Evolutionary conservation across 2,888 invertebrate genomes (phyloP).

Genomic region (Hyposoter didymator): DNA sequence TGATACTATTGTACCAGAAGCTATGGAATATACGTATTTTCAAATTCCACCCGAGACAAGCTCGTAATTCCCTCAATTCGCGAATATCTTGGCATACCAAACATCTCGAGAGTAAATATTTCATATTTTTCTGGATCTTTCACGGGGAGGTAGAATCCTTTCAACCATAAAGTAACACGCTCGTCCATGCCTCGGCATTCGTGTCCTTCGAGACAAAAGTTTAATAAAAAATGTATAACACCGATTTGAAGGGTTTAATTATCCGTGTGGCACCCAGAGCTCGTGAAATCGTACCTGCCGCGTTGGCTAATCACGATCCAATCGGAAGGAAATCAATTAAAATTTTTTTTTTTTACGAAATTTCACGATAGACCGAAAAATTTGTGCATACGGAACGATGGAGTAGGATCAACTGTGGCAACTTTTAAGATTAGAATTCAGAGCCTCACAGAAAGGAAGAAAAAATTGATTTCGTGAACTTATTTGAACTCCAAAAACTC

Average conservation of each 20-base stretch:
- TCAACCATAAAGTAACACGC: slow-evolving; percentile 1
- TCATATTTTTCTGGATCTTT: slow-evolving; percentile 46
- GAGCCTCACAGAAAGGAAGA: too few species aligned
- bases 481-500: not conserved
- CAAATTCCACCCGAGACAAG: slow-evolving; percentile 41
- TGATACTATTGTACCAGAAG: slow-evolving; percentile 21
- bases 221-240: slow-evolving; percentile 37
- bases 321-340: not conserved
- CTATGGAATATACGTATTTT: slow-evolving; percentile 39
- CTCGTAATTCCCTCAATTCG: slow-evolving; percentile 60
- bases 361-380: not conserved
- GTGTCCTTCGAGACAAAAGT: slow-evolving; percentile 13
- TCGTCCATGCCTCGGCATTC: slow-evolving; percentile 1
- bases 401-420: too few species aligned
- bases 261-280: not conserved
- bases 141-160: not conserved
- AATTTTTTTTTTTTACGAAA: not conserved
- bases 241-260: not conserved
- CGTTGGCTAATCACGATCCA: not conserved
- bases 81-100: slow-evolving; percentile 63
- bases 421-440: too few species aligned
- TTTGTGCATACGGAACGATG: not conserved
- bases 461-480: not conserved
- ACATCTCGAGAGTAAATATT: slow-evolving; percentile 56
- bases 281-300: not conserved